Base-by-base conservation (phyloP, 2,113 vertebrate species). In the Mirounga angustirostris region DNA sequence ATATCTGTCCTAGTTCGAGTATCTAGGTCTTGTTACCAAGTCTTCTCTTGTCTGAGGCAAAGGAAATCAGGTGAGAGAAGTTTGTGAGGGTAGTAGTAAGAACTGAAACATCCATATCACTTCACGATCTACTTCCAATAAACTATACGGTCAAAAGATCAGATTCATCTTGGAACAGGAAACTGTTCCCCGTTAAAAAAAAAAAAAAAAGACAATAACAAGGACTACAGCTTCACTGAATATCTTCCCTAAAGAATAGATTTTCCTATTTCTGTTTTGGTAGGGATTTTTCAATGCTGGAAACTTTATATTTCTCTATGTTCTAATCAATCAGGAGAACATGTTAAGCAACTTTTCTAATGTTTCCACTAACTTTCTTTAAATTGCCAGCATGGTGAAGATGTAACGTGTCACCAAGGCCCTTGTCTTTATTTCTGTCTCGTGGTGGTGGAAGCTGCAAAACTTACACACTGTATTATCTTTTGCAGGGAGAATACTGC, bases 1-100 rank as follows among this genome's bases (percentile, higher is more conserved):
- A 98, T 98, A 99, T 98, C 98, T 99, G 98, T 98, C 98, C 97
- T 26, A 13, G 98, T 98, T 98, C 98, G 97, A 98, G 98, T 97
- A 97, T 96, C 97, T 98, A 98, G 98, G 98, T 99, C 98, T 97
- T 98, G 97, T 98, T 99, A 98, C 97, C 96, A 98, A 85, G 89
- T 76, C 40, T 71, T 92, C 43, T 92, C 30, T 73, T 89, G 59
- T 78, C n/a, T 4, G 84, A 5, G 8, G 74, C 71, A 97, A 97
- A 88, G 74, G 73, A 97, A 97, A 97, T 88, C 65, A 63, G 1
- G 3, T 82, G 12, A n/a, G 79, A 54, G 16, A 80, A 78, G 73
- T 92, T 69, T 91, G 16, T 84, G 54, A 78, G 26, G 3, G 30
- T 54, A 82, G n/a, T 36, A 96, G 92, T n/a, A 96, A 98, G 67